Evolutionary conservation across 2,113 vertebrate species (phyloP).

Genomic region (Lasiurus borealis): DNA sequence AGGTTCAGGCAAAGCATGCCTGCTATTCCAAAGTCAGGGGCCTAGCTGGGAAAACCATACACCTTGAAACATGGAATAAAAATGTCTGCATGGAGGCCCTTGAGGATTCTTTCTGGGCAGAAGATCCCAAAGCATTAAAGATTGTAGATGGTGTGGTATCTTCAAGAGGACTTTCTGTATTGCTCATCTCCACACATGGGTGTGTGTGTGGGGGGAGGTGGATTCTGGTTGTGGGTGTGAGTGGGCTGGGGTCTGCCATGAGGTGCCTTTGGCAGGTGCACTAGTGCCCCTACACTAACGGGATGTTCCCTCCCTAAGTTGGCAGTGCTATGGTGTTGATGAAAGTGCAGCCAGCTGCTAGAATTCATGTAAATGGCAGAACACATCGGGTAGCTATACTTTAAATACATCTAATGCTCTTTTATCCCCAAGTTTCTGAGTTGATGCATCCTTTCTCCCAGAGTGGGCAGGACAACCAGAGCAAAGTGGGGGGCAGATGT

Average conservation of each 20-base stretch:
- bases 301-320: not conserved
- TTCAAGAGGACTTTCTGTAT: too few relatives aligned
- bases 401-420: not conserved
- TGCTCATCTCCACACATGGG: not conserved
- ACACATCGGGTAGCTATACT: not conserved
- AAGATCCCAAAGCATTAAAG: not conserved
- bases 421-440: not conserved
- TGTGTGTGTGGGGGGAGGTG: not conserved
- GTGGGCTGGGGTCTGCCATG: not conserved
- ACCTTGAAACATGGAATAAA: not conserved
- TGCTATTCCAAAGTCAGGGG: not conserved
- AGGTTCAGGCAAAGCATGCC: not conserved
- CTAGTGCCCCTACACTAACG: not conserved
- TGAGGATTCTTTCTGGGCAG: not conserved
- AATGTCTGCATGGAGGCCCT: fast-evolving
- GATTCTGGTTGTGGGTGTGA: not conserved
- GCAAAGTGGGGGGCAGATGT: not conserved
- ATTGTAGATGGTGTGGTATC: not conserved
- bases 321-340: not conserved
- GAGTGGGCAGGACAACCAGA: not conserved
- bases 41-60: not conserved
- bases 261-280: not conserved
- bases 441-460: not conserved
- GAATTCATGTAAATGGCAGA: not conserved
- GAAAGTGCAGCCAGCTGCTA: not conserved